A percentile compares a stretch with the other conserved stretches of the same genome.
Evolutionary conservation across 2,113 vertebrate species (phyloP).

Genomic region (Rhinopithecus roxellana): DNA sequence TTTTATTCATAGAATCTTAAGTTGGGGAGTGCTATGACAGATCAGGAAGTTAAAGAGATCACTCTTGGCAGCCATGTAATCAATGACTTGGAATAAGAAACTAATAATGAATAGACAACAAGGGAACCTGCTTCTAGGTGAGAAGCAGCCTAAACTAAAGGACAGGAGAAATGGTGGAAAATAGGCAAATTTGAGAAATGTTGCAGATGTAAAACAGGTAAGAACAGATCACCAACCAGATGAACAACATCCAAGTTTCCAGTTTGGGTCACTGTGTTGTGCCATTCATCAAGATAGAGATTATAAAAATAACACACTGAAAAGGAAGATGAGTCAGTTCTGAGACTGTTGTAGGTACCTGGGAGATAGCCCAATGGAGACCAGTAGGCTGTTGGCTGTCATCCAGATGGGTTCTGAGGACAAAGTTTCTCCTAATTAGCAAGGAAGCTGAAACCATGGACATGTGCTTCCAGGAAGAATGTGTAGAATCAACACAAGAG

Average conservation of each 20-base stretch:
- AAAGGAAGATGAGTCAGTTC: slow-evolving; percentile 14
- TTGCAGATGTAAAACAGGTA: background rate
- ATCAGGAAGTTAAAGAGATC: slow-evolving; percentile 36
- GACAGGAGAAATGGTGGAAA: background rate
- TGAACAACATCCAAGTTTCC: background rate
- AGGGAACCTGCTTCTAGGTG: background rate
- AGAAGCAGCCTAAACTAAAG: background rate
- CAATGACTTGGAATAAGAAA: background rate
- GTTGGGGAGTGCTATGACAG: slow-evolving; percentile 3
- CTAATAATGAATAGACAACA: background rate
- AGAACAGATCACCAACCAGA: background rate
- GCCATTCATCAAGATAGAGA: slow-evolving; percentile 5
- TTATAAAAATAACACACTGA: slow-evolving; percentile 23
- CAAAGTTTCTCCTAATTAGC: slow-evolving; percentile 39
- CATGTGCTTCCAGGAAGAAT: background rate
- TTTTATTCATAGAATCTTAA: slow-evolving; percentile 30
- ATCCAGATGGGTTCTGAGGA: background rate
- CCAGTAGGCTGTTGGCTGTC: background rate
- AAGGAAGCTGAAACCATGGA: background rate
- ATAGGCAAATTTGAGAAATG: background rate
- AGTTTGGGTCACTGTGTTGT: background rate
- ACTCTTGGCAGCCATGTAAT: background rate
- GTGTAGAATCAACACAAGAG: background rate
- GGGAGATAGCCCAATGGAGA: background rate
- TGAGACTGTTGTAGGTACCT: background rate